phyloP scores from a whole-genome alignment of 2,888 invertebrate species.

The Thereva unica region DNA sequence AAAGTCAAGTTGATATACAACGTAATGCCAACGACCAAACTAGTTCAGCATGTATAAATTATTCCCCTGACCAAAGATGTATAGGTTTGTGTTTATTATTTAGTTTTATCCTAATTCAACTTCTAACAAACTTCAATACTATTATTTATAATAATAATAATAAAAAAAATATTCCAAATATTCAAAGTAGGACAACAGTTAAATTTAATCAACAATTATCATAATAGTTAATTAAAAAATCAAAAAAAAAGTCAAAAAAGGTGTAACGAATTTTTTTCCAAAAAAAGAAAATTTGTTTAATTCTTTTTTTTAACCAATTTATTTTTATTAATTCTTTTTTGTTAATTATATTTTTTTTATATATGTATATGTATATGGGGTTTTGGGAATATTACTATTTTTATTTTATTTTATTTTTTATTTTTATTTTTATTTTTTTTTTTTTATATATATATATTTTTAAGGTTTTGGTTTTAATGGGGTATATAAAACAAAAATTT shows the following conservation, averaged over 20 bases:
- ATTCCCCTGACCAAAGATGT: constrained; percentile 56
- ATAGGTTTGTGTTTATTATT: constrained; percentile 57
- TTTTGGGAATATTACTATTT: constrained; percentile 17
- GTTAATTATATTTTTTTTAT: constrained; percentile 15
- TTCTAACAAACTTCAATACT: constrained; percentile 29
- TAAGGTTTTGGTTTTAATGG: constrained; percentile 16
- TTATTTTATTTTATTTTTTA: constrained; percentile 9
- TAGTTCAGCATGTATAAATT: constrained; percentile 54
- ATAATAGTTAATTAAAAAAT: constrained; percentile 35
- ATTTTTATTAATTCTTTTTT: constrained; percentile 8
- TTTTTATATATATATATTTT: constrained; percentile 1
- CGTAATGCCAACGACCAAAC: constrained; percentile 52
- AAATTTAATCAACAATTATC: constrained; percentile 27
- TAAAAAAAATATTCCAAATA: constrained; percentile 2
- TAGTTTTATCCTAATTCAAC: constrained; percentile 36
- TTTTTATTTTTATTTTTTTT: too few relatives aligned
- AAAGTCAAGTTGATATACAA: constrained; percentile 52
- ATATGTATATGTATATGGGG: constrained; percentile 16
- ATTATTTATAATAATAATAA: constrained; percentile 28
- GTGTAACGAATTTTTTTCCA: neutral
- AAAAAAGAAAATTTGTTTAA: neutral
- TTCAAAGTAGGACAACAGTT: constrained; percentile 34
- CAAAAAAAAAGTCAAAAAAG: constrained; percentile 6
- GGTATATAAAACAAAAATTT: constrained; percentile 5
- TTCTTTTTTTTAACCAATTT: constrained; percentile 6